These are phyloP conservation scores for Lepilemur ruficaudatus DNA, from an alignment of 2,797 vertebrate genomes.

Conservation along the genomic window DNA sequence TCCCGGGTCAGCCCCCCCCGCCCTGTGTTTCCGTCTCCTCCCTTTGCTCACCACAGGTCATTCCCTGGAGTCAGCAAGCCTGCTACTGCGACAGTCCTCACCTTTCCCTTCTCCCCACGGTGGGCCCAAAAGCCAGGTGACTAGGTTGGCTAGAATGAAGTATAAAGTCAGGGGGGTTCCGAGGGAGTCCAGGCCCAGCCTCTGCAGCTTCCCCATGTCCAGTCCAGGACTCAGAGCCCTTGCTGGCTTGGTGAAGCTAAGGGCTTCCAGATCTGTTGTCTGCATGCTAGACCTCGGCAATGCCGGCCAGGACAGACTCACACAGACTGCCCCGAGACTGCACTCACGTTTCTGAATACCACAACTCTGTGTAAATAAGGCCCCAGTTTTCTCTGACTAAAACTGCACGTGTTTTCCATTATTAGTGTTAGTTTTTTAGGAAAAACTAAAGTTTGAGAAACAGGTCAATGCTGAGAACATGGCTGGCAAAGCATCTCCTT, in stretches of 20 bases:
- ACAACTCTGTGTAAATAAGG: background rate
- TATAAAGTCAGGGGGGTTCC: background rate
- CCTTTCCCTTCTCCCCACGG: background rate
- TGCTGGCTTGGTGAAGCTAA: background rate
- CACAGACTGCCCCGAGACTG: background rate
- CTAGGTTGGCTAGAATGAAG: background rate
- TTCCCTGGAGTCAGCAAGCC: background rate
- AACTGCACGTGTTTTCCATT: background rate
- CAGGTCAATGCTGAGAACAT: background rate
- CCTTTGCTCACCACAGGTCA: background rate
- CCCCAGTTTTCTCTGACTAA: background rate
- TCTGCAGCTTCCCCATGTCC: background rate
- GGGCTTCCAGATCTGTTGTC: background rate
- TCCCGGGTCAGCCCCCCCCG: too few species aligned
- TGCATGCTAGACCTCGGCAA: fast-evolving
- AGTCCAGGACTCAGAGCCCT: background rate
- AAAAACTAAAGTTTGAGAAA: background rate
- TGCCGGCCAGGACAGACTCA: fast-evolving
- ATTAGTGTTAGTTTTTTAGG: background rate
- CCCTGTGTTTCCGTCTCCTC: fast-evolving
- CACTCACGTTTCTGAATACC: background rate
- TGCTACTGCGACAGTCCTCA: background rate
- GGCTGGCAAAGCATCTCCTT: background rate
- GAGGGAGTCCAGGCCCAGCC: background rate
- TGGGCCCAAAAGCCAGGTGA: background rate